Evolutionary conservation across 2,888 invertebrate species (phyloP).

Genomic region (Drosophila macrospina): DNA sequence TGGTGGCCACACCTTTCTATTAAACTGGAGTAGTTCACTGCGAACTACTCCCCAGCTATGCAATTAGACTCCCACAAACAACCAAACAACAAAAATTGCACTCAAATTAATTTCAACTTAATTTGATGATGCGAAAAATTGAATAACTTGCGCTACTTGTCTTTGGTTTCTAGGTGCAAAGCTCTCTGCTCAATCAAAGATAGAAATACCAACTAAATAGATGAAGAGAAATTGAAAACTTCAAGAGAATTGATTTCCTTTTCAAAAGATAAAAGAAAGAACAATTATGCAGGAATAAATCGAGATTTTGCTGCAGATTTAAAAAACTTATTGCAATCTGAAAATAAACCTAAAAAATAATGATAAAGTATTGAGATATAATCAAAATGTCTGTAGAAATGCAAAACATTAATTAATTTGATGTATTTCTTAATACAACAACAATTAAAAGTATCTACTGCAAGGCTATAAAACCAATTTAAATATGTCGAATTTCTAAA

Average conservation of each 20-base stretch:
- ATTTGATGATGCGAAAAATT: conserved; percentile 35
- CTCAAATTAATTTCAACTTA: conserved; percentile 52
- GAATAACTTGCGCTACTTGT: conserved; percentile 13
- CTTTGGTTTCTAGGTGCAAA: background rate
- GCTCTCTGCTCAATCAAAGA: background rate
- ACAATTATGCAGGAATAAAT: too few relatives aligned
- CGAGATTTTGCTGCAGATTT: too few relatives aligned
- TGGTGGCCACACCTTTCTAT: conserved; percentile 38
- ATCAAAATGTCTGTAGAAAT: too few relatives aligned
- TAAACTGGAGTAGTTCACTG: conserved; percentile 55
- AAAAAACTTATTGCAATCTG: too few relatives aligned
- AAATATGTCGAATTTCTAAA: conserved; percentile 54
- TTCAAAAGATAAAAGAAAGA: background rate
- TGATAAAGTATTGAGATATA: too few relatives aligned
- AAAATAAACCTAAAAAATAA: too few relatives aligned
- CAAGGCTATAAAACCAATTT: conserved; percentile 21
- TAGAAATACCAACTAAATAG: background rate
- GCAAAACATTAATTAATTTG: background rate
- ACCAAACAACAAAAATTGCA: conserved; percentile 33
- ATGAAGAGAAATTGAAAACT: background rate
- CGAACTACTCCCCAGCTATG: conserved; percentile 63
- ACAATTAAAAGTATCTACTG: background rate
- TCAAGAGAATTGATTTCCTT: background rate
- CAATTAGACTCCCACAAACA: conserved; percentile 49
- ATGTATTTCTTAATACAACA: conserved; percentile 6